Evolutionary conservation across 2,113 vertebrate species (phyloP).

Genomic region (Malurus elegans): DNA sequence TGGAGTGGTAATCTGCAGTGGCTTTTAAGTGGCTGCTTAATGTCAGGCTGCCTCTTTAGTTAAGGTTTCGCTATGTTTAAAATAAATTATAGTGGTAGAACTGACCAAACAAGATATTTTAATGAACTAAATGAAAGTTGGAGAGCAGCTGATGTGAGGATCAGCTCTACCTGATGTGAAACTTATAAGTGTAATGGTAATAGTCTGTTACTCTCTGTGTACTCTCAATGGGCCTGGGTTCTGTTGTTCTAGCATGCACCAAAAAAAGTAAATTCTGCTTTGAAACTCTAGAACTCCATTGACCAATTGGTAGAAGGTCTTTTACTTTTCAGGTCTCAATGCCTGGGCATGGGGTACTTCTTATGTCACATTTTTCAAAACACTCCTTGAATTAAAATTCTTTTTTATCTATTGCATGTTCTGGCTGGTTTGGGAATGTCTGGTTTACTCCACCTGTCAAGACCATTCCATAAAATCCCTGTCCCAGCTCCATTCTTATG

Average conservation of each 20-base stretch:
- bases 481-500: not conserved
- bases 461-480: not conserved
- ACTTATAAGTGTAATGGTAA: not conserved
- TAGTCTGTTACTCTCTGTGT: not conserved
- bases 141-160: conserved; percentile 11
- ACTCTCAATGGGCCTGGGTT: not conserved
- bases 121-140: conserved; percentile 38
- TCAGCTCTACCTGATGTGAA: not conserved
- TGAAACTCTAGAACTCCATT: not conserved
- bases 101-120: conserved; percentile 67
- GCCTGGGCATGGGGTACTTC: not conserved
- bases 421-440: not conserved
- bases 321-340: not conserved
- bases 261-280: not conserved
- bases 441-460: not conserved
- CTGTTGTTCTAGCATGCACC: not conserved
- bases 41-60: conserved; percentile 57
- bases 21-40: conserved; percentile 64
- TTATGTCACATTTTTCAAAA: not conserved
- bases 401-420: not conserved
- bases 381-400: not conserved
- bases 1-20: conserved; percentile 43
- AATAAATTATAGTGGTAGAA: conserved; percentile 63
- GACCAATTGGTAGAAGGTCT: not conserved
- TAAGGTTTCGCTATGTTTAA: conserved; percentile 62